Evolutionary conservation across 2,797 vertebrate genomes (phyloP), one percentile per base, ranked within the genome.

Genomic region (Meriones psammophilus): DNA sequence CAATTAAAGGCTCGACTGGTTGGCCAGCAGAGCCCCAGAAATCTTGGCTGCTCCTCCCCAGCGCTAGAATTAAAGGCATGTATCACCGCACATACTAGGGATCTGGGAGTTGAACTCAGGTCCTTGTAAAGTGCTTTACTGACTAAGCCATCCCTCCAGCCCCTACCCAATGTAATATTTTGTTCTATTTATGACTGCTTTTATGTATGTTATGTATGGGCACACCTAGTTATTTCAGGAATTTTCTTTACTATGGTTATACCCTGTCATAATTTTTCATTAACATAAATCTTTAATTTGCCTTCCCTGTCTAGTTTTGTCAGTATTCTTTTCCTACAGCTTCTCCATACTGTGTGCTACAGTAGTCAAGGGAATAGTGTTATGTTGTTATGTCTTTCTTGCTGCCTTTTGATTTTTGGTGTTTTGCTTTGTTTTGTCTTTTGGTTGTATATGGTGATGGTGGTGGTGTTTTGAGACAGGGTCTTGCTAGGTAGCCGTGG

Each of bases 251-350:
- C 33, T 56, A 2, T 54, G 33, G 6, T 69, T 91, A 42, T 81
- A 42, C 14, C 56, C 7, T 54, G 77, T 91, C 5, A n/a, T 58
- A 36, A 68, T 81, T 94, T 76, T 69, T 76, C 12, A 36, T 85
- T 68, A 69, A 24, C 42, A 36, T 4, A 33, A 15, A 66, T 64
- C 39, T 33, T 76, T 22, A 66, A 80, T 39, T 20, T 94, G 28
- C 56, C 46, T 89, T 60, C 90, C 42, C 88, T 69, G 66, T 94
- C 36, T n/a, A 78, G 18, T 89, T 94, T 66, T 87, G 50, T 90
- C 33, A 89, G 33, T 92, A 33, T 50, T 84, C 0, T 88, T 81
- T 56, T 90, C 90, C 69, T 89, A 50, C 79, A 87, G 39, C 24
- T 60, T 69, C 42, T 1, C 13, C 42, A 9, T 20, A 36, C 0